Evolutionary conservation across 1,140 invertebrate species (phyloP), one percentile per base, ranked within the genome.

Genomic region (Diprion similis): DNA sequence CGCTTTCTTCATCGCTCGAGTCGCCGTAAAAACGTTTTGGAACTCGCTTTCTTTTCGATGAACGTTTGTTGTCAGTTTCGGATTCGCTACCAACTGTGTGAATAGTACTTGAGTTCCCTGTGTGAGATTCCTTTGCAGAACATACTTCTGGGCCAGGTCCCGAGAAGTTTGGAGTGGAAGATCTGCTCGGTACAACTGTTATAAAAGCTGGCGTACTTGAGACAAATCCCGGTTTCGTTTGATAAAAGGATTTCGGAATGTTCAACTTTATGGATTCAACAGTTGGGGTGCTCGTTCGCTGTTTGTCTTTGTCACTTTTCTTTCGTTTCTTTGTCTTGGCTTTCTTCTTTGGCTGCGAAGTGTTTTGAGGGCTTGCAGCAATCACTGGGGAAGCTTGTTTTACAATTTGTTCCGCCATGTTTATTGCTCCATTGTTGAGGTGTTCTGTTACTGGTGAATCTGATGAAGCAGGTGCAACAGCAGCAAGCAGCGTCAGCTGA

Each of bases 21-120:
- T 95, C 95, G 1, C 94, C 95, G 80, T 95, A 95, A 82, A 96
- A 96, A 80, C 93, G 93, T 80, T 95, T 95, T 9, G 94, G 94
- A 46, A 94, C 91, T 45, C 94, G 87, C 81, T 93, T 91, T 45
- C 95, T 89, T 83, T 95, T 95, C 0, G 94, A 94, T 0, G 92
- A 91, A 13, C 93, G 88, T 80, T 93, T 93, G 10, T 83, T 91
- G 76, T 92, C 92, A 4, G 89, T 84, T 81, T 90, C 89, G 0
- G 86, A 77, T 24, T 83, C 74, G 76, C 75, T 79, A 46, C 76
- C 17, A 75, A 76, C 47, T 18, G 81, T 71, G 70, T 77, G 86
- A 24, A 78, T 78, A 68, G 75, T 76, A 0, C 68, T 74, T 18
- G 77, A 67, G 46, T 77, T 77, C 70, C 74, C 74, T 10, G 74